A percentile compares a stretch with the other conserved stretches of the same genome.
Conservation (phyloP, 2,113 vertebrate species). For the Beaufortia kweichowensis region DNA sequence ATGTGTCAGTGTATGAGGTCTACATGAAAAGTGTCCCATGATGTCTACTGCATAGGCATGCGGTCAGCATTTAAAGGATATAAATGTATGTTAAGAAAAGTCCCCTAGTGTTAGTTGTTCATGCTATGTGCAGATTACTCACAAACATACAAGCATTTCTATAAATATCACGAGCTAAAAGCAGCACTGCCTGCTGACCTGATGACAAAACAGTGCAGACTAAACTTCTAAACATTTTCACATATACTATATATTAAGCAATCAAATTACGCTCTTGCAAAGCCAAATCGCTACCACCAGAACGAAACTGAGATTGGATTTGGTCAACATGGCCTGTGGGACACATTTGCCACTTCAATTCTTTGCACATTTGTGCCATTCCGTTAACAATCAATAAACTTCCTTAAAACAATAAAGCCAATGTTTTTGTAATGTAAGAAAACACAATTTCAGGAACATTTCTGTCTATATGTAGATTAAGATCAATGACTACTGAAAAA, state of each 20-base stretch:
- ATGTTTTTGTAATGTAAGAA: neutral
- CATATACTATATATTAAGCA: no score
- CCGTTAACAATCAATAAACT: neutral
- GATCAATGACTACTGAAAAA: no score
- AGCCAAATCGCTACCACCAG: neutral
- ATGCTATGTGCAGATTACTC: conserved; percentile 42
- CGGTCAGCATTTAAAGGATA: conserved; percentile 38
- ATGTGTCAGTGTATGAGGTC: conserved; percentile 57
- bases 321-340: neutral
- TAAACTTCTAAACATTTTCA: neutral
- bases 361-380: neutral
- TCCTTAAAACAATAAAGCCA: no score
- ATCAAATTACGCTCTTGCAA: neutral
- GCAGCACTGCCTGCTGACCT: conserved; percentile 7
- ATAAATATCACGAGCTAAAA: conserved; percentile 40
- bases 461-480: no score
- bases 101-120: conserved; percentile 10
- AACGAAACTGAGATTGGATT: neutral
- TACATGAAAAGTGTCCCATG: conserved; percentile 62
- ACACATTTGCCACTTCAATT: neutral
- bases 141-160: conserved; percentile 37
- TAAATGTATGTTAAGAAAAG: conserved; percentile 25
- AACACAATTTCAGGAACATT: neutral
- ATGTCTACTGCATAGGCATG: conserved; percentile 52
- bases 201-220: neutral